Percentiles rank a stretch among this genome's conserved stretches.
phyloP scores from a whole-genome alignment of 2,113 vertebrate genomes.

The Ranitomeya imitator region DNA sequence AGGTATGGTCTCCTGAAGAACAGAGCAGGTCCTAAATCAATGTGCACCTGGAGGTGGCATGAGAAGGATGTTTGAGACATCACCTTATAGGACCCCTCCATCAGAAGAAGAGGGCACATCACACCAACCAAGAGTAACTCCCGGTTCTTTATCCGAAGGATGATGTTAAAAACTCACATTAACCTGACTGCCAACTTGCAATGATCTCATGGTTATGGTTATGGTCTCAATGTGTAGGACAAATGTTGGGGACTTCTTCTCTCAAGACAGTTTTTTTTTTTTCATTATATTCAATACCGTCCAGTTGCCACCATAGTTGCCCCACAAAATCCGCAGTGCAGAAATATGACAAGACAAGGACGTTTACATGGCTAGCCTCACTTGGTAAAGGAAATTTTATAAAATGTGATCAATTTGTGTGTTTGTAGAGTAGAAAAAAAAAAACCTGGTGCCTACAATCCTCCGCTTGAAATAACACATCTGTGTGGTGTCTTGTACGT shows the following conservation, averaged over 20 bases:
- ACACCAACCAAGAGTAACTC: neutral
- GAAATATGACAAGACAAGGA: neutral
- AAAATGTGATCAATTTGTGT: slow-evolving; percentile 12
- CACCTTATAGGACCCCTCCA: neutral
- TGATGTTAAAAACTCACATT: neutral
- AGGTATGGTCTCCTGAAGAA: neutral
- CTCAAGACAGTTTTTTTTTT: neutral
- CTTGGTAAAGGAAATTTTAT: neutral
- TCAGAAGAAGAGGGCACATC: neutral
- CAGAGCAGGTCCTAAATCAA: neutral
- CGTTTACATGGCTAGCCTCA: neutral
- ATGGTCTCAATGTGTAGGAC: neutral
- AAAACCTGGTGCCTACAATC: neutral
- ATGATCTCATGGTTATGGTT: neutral
- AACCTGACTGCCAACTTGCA: neutral
- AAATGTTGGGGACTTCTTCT: slow-evolving; percentile 1
- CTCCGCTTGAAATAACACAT: neutral
- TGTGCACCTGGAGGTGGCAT: neutral
- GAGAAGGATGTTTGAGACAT: neutral
- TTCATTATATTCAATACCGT: neutral
- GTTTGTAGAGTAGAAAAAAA: neutral
- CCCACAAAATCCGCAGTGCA: neutral
- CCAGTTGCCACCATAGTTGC: neutral
- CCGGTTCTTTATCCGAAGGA: neutral
- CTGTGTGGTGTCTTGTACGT: neutral